Base-by-base conservation (phyloP, 2,888 invertebrate species). In the Meliscaeva auricollis region DNA sequence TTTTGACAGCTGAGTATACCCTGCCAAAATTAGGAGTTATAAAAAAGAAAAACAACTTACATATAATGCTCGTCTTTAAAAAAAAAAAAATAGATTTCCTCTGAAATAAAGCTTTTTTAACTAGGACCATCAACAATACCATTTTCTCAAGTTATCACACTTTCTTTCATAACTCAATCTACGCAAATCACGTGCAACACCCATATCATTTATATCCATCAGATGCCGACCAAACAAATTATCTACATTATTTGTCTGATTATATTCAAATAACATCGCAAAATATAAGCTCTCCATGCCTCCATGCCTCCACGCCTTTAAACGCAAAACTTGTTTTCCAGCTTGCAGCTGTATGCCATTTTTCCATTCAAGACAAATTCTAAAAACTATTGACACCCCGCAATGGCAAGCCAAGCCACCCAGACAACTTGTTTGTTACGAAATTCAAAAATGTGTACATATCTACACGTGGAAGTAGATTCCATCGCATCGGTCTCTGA, bases 191-290 rank as follows among this genome's bases (percentile, higher is more conserved):
- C 68, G 58, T 44, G 66, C 66, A 77, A 82, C 81, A 72, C 66
- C 60, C 70, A 60, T 32, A 66, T 60, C 72, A 73, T 77, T 82
- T 68, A 77, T 82, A 72, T 77, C 20, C 66, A 77, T 82, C 77
- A 77, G 58, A 77, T 68, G 60, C 77, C 60, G 72, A 68, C 60
- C 60, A 60, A 70, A 35, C 66, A 82, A 82, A 76, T 76, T 82
- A 72, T 72, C 70, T 76, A 76, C n/a, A n/a, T n/a, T 52, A 82
- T 82, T 80, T 80, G 79, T 74, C 79, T 52, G 79, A 80, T 80
- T 80, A 74, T 52, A 80, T 68, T 74, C 54, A 74, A 73, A 74
- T 62, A 54, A 35, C 68, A 62, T 46, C 44, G 17, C 52, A 38
- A 35, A n/a, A 56, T 46, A 75, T 35, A 13, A 46, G 38, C 66